phyloP scores from a whole-genome alignment of 2,113 vertebrate species.

The Eurystomus gularis region DNA sequence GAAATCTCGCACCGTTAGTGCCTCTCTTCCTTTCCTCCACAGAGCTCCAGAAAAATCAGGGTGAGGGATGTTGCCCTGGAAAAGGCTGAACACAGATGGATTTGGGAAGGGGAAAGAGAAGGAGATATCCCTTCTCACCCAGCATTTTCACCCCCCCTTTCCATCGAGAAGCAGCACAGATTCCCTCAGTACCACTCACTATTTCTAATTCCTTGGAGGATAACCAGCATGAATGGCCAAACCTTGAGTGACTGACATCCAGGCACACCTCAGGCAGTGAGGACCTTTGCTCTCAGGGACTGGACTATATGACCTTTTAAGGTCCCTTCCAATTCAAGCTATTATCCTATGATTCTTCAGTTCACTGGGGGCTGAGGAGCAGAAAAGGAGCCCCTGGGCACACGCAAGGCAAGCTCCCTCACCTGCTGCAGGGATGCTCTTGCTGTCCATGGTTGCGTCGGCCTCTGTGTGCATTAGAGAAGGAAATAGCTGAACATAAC shows the following conservation, averaged over 20 bases:
- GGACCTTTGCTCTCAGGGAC: not conserved
- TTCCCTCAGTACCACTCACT: not conserved
- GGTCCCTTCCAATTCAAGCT: not conserved
- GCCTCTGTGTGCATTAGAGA: not conserved
- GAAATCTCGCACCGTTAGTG: accelerated
- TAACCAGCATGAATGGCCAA: not conserved
- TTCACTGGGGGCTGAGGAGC: not conserved
- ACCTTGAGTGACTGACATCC: not conserved
- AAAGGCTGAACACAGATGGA: not conserved
- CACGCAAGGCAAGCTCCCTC: not conserved
- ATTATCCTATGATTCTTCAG: not conserved
- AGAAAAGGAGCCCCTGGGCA: not conserved
- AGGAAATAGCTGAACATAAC: not conserved
- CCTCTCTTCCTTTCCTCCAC: not conserved
- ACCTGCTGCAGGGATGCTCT: not conserved
- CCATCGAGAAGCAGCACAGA: not conserved
- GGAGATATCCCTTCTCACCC: not conserved
- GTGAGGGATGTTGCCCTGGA: not conserved
- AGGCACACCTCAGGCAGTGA: not conserved
- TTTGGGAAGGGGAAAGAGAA: not conserved
- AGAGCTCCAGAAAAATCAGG: not conserved
- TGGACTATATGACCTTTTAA: not conserved
- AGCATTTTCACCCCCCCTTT: not conserved
- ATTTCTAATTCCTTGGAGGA: not conserved
- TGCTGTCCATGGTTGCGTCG: not conserved